Evolutionary conservation across 2,888 invertebrate genomes (phyloP).

Genomic region (Phytoseiulus persimilis): DNA sequence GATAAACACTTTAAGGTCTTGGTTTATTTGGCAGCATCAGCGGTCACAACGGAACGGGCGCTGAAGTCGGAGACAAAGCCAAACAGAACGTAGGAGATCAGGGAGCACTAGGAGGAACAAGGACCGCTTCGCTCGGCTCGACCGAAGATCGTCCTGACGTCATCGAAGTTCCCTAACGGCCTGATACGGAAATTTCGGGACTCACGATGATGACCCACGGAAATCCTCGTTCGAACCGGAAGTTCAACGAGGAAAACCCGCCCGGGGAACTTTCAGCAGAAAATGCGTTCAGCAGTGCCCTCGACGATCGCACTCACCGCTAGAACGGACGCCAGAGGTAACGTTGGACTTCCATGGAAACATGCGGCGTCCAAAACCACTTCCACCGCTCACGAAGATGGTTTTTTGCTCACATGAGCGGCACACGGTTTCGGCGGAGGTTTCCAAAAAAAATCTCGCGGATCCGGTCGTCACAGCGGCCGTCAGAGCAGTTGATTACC

Average conservation of each 20-base stretch:
- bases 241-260: too few species aligned
- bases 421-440: background rate
- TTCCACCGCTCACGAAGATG: background rate
- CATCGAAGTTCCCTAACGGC: too few species aligned
- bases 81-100: constrained; percentile 5
- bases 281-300: too few species aligned
- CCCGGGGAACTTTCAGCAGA: too few species aligned
- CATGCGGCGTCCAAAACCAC: background rate
- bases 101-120: background rate
- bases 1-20: background rate
- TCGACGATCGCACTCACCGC: background rate
- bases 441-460: background rate
- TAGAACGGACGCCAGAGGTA: background rate
- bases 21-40: background rate
- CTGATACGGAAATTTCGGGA: too few species aligned
- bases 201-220: too few species aligned
- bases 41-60: background rate
- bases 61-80: background rate
- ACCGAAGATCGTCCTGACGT: too few species aligned
- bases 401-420: background rate
- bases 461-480: background rate
- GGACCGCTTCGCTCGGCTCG: background rate
- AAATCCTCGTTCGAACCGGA: too few species aligned
- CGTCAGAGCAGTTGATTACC: background rate
- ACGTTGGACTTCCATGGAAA: background rate